These are phyloP conservation scores for silkworm (Bombyx mori) DNA, from an alignment of 1,140 invertebrate genomes.

Conservation along the genomic window DNA sequence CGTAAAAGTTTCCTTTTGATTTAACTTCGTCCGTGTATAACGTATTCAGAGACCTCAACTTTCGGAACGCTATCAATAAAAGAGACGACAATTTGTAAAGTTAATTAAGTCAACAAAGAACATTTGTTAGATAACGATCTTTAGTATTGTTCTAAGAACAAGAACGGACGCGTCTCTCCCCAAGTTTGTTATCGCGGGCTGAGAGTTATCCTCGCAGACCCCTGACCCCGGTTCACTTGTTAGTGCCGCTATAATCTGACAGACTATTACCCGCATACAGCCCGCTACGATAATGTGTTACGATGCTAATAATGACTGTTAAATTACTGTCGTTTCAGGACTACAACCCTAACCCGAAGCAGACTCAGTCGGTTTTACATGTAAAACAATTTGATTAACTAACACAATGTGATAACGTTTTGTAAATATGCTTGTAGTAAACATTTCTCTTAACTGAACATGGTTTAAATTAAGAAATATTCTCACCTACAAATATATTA, in stretches of 20 bases:
- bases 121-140: slow-evolving; percentile 30
- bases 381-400: no score
- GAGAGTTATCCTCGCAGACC: slow-evolving; percentile 18
- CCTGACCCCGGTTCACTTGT: slow-evolving; percentile 11
- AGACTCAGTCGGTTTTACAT: no score
- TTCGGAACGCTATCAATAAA: slow-evolving; percentile 15
- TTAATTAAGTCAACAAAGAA: slow-evolving; percentile 44
- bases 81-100: slow-evolving; percentile 33
- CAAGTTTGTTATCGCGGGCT: slow-evolving; percentile 26
- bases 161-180: slow-evolving; percentile 18
- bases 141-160: slow-evolving; percentile 33
- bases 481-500: no score
- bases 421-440: no score
- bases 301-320: slow-evolving; percentile 1
- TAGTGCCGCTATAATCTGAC: slow-evolving; percentile 9
- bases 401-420: no score
- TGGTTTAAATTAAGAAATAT: no score
- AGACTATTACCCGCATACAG: slow-evolving; percentile 8
- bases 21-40: slow-evolving; percentile 6
- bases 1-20: slow-evolving; percentile 15
- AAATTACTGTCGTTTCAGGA: slow-evolving; percentile 1
- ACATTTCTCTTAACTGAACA: no score
- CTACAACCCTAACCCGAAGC: no score
- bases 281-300: not conserved
- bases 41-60: slow-evolving; percentile 11